Conservation (phyloP, 2,888 invertebrate genomes). For the Aleiodes leptofemur region DNA sequence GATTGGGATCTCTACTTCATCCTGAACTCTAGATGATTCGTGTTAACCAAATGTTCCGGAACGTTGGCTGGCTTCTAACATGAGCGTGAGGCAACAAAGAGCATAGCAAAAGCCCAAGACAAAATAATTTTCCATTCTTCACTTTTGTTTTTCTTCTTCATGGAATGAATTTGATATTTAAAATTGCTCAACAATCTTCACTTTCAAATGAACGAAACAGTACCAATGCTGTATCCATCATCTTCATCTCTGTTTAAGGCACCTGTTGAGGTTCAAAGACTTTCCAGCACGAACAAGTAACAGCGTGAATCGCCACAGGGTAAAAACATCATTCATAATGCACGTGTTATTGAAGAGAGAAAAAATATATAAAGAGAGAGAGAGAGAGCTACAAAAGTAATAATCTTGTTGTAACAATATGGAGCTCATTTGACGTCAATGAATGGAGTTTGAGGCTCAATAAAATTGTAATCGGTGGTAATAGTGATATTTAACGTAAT, state of each 20-base stretch:
- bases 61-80: not conserved
- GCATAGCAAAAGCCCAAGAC: not conserved
- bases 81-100: slow-evolving; percentile 17
- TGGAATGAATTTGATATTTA: slow-evolving; percentile 31
- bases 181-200: slow-evolving; percentile 30
- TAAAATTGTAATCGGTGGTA: not conserved
- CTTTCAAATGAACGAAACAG: slow-evolving; percentile 26
- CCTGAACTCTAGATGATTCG: not conserved
- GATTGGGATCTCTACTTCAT: slow-evolving; percentile 20
- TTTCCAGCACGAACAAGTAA: slow-evolving; percentile 3
- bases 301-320: slow-evolving; percentile 25
- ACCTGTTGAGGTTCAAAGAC: slow-evolving; percentile 34
- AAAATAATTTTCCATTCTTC: slow-evolving; percentile 19
- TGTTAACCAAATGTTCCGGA: slow-evolving; percentile 35
- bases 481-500: not conserved
- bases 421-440: slow-evolving; percentile 15
- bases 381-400: slow-evolving; percentile 7
- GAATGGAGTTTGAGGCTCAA: slow-evolving; percentile 2
- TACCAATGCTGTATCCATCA: not conserved
- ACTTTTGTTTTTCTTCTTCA: not conserved
- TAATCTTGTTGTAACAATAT: slow-evolving; percentile 22
- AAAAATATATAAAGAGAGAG: not conserved
- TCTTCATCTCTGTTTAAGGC: not conserved
- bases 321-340: slow-evolving; percentile 26
- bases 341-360: not conserved